A percentile compares a stretch with the other conserved stretches of the same genome.
Evolutionary conservation across 2,888 invertebrate species (phyloP).

Genomic region (Chrysina gloriosa): DNA sequence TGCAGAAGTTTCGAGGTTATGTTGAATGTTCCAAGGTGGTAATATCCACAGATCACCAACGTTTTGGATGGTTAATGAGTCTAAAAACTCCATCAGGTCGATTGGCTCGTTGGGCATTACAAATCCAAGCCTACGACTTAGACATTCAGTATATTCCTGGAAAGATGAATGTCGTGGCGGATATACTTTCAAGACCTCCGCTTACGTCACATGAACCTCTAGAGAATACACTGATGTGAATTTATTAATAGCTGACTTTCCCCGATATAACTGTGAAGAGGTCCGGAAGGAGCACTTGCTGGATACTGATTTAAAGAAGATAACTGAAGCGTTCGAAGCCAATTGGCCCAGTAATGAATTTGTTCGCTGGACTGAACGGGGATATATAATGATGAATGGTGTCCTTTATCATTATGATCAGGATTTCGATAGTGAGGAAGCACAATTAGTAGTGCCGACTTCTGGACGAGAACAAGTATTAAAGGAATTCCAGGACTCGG

Average conservation of each 20-base stretch:
- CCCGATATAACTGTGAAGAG: not conserved
- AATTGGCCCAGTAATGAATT: conserved; percentile 15
- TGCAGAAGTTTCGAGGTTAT: conserved; percentile 61
- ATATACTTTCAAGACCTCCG: conserved; percentile 57
- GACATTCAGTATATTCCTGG: conserved; percentile 59
- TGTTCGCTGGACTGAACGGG: conserved; percentile 20
- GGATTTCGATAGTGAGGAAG: conserved; percentile 38
- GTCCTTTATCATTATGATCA: conserved; percentile 38
- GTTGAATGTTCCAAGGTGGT: conserved; percentile 58
- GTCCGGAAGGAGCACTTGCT: conserved; percentile 40
- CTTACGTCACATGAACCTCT: conserved; percentile 47
- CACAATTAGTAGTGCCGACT: conserved; percentile 38
- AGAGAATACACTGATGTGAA: not conserved
- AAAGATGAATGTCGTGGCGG: conserved; percentile 57
- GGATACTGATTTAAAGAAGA: conserved; percentile 45
- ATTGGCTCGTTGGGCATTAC: conserved; percentile 61
- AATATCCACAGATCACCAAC: conserved; percentile 64
- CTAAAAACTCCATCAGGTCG: conserved; percentile 59
- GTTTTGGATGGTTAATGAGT: conserved; percentile 63
- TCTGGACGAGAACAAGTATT: conserved; percentile 8
- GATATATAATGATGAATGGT: conserved; percentile 42
- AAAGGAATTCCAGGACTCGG: conserved; percentile 40
- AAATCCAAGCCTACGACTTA: conserved; percentile 58
- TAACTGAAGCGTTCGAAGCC: conserved; percentile 37
- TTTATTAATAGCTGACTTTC: conserved; percentile 1